Evolutionary conservation across 2,113 vertebrate species (phyloP).

Genomic region (Thermophis baileyi): DNA sequence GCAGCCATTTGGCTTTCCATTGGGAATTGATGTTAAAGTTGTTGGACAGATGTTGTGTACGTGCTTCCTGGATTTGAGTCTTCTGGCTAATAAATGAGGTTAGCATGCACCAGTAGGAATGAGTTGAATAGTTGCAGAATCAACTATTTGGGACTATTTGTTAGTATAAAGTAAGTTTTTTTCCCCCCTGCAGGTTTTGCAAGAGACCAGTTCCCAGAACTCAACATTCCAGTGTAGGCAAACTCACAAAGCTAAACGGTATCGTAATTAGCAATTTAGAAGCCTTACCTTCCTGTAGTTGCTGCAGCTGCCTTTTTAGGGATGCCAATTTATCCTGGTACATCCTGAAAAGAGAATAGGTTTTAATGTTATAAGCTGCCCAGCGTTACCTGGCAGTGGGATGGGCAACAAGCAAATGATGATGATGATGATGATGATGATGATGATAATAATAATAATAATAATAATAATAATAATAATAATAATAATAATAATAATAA

Average conservation of each 20-base stretch:
- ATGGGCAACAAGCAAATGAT: not conserved
- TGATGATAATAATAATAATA: too few relatives aligned
- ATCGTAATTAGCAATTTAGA: not conserved
- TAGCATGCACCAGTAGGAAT: not conserved
- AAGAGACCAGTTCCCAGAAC: not conserved
- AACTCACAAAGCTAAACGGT: not conserved
- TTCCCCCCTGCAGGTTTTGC: not conserved
- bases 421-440: too few relatives aligned
- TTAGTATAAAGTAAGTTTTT: not conserved
- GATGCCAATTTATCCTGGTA: constrained; percentile 97
- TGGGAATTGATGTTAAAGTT: too few relatives aligned
- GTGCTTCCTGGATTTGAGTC: too few relatives aligned
- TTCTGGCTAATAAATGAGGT: too few relatives aligned
- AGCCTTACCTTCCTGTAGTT: constrained; percentile 90
- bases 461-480: too few relatives aligned
- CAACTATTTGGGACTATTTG: not conserved
- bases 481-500: too few relatives aligned
- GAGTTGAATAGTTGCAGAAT: not conserved
- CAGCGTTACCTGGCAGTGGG: not conserved
- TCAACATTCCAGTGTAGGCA: not conserved
- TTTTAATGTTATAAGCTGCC: not conserved
- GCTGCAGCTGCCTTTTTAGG: constrained; percentile 91
- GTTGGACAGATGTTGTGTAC: too few relatives aligned
- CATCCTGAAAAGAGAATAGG: constrained; percentile 76
- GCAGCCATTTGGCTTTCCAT: too few relatives aligned